These are phyloP conservation scores for Aspidiotus destructor DNA, from an alignment of 2,888 invertebrate genomes.

Conservation along the genomic window DNA sequence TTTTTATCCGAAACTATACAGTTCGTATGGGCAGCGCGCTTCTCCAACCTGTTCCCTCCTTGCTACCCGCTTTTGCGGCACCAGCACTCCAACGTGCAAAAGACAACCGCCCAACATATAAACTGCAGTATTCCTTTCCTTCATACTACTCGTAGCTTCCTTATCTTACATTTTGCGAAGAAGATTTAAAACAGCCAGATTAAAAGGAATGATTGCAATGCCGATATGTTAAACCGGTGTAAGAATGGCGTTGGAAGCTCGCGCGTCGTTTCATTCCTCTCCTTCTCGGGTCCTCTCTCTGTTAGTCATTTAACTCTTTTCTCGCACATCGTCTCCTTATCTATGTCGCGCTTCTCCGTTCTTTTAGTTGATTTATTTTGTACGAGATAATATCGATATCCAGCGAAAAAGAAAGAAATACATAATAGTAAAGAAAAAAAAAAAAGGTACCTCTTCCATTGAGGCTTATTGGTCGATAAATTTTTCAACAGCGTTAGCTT, in stretches of 20 bases:
- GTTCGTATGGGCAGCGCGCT: constrained; percentile 9
- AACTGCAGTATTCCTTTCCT: too few relatives aligned
- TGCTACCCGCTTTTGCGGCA: not conserved
- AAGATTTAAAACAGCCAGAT: constrained; percentile 30
- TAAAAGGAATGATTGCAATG: constrained; percentile 27
- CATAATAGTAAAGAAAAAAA: too few relatives aligned
- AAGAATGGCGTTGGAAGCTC: constrained; percentile 27
- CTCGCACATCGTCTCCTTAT: not conserved
- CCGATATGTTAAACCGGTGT: constrained; percentile 23
- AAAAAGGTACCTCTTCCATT: not conserved
- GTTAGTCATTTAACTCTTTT: not conserved
- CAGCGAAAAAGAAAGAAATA: not conserved
- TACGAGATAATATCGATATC: not conserved
- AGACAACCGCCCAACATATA: not conserved
- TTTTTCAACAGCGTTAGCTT: not conserved
- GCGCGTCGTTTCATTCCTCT: constrained; percentile 16
- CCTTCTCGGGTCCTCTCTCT: too few relatives aligned
- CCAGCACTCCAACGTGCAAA: not conserved
- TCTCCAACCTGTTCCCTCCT: constrained; percentile 9
- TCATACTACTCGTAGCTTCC: not conserved
- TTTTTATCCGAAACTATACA: constrained; percentile 26
- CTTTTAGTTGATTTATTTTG: not conserved
- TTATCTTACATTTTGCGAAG: not conserved
- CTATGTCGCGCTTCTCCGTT: not conserved
- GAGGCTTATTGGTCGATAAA: not conserved